Conservation (phyloP, 2,888 invertebrate species). For the Microctonus hyperodae region DNA sequence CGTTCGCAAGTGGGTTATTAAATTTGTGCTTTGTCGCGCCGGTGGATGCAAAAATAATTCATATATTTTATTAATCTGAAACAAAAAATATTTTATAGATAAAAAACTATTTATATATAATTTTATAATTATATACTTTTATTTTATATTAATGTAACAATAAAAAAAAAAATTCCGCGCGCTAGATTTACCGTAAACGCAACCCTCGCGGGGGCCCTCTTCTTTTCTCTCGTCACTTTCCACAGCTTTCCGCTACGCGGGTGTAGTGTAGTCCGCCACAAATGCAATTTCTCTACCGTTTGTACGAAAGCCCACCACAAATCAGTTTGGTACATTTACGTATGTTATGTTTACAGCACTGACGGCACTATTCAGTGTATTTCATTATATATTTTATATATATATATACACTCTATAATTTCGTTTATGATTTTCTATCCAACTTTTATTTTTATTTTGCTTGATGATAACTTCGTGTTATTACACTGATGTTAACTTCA, state of each 20-base stretch:
- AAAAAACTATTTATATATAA: too few species aligned
- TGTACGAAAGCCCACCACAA: not conserved
- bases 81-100: too few species aligned
- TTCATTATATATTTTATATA: too few species aligned
- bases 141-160: not conserved
- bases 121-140: not conserved
- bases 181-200: conserved; percentile 38
- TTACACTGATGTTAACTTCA: conserved; percentile 27
- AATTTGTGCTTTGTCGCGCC: not conserved
- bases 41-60: not conserved
- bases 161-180: conserved; percentile 37
- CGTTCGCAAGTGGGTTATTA: conserved; percentile 21
- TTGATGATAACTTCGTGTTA: conserved; percentile 25
- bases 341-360: conserved; percentile 53
- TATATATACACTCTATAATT: too few species aligned
- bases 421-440: too few species aligned
- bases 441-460: conserved; percentile 35
- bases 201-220: conserved; percentile 36
- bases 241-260: conserved; percentile 29
- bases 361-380: conserved; percentile 25
- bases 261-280: conserved; percentile 31
- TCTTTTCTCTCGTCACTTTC: conserved; percentile 18
- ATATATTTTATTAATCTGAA: not conserved
- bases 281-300: conserved; percentile 10
- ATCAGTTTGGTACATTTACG: conserved; percentile 45